Base-by-base conservation (phyloP, 92 coral and sea anemone genomes). In the Actinostola sp. region DNA sequence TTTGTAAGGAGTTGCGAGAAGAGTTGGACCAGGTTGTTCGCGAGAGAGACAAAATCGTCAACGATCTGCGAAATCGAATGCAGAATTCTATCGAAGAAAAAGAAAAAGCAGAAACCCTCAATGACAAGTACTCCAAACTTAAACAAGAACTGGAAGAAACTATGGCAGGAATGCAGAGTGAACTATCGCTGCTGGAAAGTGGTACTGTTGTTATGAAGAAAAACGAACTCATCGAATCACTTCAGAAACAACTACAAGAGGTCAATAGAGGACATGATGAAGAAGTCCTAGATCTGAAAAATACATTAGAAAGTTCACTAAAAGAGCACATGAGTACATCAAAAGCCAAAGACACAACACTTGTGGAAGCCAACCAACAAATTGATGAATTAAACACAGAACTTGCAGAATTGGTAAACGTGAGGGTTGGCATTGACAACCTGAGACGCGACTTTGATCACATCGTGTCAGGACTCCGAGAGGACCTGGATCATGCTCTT, bases 381-480 rank as follows among this genome's bases (percentile, higher is more conserved):
- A 45, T 65, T 10, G 67, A 78, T 23, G 66, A 65, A 20, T 52
- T 86, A 1, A 66, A 55, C 13, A 35, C 64, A 33, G 76, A 76
- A 30, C 64, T 88, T n/a, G 58, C 43, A 26, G 41, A 66, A 15
- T 70, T 85, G 16, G 75, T 54, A 13, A 72, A 80, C 38, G 89
- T 76, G 52, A 77, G 80, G 42, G 90, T 77, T 39, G 92, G 86
- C 43, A 73, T 91, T 54, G 80, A 82, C 12, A 82, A 71, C 32
- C 93, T 93, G 20, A 76, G 90, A 69, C 61, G 66, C 25, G 81
- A 90, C 34, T 93, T 93, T 58, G 89, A 77, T 66, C 97, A 93
- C 64, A 93, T 93, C 66, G 94, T 93, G 27, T 85, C 97, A 31
- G 92, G 98, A 12, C 83, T 93, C 31, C 84, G 98, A 24, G 90